A percentile compares a stretch with the other conserved stretches of the same genome.
Evolutionary conservation across 2,797 vertebrate species (phyloP).

Genomic region (Centropyge bicolor): DNA sequence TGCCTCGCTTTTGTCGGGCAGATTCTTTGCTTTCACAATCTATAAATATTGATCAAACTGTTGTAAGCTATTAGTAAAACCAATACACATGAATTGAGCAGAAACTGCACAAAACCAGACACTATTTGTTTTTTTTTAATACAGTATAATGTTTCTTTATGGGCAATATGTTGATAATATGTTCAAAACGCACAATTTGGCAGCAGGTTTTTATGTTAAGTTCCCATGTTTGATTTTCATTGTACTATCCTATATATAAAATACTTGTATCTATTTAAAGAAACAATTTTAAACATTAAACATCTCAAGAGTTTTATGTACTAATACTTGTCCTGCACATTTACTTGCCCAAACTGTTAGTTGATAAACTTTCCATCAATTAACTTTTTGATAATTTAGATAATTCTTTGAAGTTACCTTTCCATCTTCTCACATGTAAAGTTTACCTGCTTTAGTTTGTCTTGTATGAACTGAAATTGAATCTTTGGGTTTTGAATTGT

Average conservation of each 20-base stretch:
- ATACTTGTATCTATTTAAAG: conserved; percentile 89
- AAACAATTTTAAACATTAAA: conserved; percentile 84
- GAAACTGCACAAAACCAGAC: conserved; percentile 17
- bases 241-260: conserved; percentile 77
- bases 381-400: background rate
- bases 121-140: conserved; percentile 3
- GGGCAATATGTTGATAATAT: conserved; percentile 21
- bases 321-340: conserved; percentile 19
- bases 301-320: conserved; percentile 54
- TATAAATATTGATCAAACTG: conserved; percentile 35
- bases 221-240: conserved; percentile 46
- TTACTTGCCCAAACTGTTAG: background rate
- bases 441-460: background rate
- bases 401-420: background rate
- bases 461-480: background rate
- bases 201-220: conserved; percentile 51
- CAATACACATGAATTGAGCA: background rate
- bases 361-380: background rate
- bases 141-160: conserved; percentile 11
- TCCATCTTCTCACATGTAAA: background rate
- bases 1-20: background rate
- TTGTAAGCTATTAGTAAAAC: conserved; percentile 5
- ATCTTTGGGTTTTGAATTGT: background rate
- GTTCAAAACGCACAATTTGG: conserved; percentile 54
- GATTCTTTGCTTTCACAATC: conserved; percentile 6